These are phyloP conservation scores for Hypsibius dujardini DNA, from an alignment of 1,140 invertebrate species.

Conservation along the genomic window DNA sequence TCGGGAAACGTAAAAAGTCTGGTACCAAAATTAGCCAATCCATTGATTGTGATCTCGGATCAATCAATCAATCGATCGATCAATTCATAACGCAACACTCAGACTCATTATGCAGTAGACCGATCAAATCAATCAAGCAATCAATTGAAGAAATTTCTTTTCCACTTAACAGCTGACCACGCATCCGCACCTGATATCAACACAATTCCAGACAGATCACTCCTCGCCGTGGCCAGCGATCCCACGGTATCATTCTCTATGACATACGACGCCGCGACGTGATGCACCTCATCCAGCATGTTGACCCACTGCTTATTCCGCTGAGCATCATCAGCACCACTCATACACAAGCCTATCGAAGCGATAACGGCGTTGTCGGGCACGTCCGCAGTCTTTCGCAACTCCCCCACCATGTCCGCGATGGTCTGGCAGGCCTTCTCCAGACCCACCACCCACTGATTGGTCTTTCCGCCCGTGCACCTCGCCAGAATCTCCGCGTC, in stretches of 20 bases:
- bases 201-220: constrained; percentile 4
- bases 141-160: not conserved
- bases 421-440: constrained; percentile 3
- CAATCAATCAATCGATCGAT: not conserved
- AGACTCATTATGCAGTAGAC: not conserved
- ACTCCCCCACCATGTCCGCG: constrained; percentile 9
- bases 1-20: constrained; percentile 15
- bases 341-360: not conserved
- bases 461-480: not conserved
- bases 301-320: not conserved
- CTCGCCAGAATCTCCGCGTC: not conserved
- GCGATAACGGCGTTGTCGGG: not conserved
- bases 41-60: not conserved
- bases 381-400: not conserved
- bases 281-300: not conserved
- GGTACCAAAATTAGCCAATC: not conserved
- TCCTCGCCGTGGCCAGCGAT: not conserved
- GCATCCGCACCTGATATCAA: not conserved
- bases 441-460: constrained; percentile 14
- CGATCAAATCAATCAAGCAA: not conserved
- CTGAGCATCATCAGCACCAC: not conserved
- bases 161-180: not conserved
- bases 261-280: not conserved
- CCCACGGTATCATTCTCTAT: constrained; percentile 13
- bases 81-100: not conserved